Percentiles rank a stretch among this genome's conserved stretches.
Conservation (phyloP, 2,888 invertebrate species). For the Cheilosia variabilis region DNA sequence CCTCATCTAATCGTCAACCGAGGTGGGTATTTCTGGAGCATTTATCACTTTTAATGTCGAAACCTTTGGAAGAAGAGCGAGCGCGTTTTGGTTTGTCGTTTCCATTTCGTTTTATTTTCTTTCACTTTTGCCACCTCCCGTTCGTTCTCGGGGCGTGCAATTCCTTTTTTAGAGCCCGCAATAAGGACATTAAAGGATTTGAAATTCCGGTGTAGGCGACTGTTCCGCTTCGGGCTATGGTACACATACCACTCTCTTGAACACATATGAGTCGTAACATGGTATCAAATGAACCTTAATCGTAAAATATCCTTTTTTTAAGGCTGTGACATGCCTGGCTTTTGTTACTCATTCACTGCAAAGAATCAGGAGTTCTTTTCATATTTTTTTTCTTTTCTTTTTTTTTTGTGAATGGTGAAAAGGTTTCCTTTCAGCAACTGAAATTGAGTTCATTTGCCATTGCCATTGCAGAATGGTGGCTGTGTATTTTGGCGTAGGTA, state of each 20-base stretch:
- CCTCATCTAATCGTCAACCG: not conserved
- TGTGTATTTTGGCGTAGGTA: conserved; percentile 13
- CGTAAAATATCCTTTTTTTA: conserved; percentile 64
- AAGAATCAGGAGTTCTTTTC: conserved; percentile 66
- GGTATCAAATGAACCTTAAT: conserved; percentile 68
- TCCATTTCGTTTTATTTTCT: conserved; percentile 52
- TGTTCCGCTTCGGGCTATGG: conserved; percentile 40
- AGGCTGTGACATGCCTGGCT: conserved; percentile 58
- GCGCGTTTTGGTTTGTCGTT: conserved; percentile 53
- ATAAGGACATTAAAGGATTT: conserved; percentile 67
- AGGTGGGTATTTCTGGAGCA: conserved; percentile 64
- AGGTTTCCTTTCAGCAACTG: conserved; percentile 37
- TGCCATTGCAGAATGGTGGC: conserved; percentile 28
- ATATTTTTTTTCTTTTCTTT: conserved; percentile 14
- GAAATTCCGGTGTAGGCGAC: conserved; percentile 58
- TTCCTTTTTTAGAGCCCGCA: conserved; percentile 55
- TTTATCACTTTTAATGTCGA: conserved; percentile 75
- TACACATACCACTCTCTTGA: conserved; percentile 30
- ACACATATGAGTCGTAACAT: conserved; percentile 54
- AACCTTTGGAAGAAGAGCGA: conserved; percentile 65
- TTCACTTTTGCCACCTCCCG: conserved; percentile 8
- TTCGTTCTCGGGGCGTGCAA: conserved; percentile 56
- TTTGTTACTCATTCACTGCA: conserved; percentile 69
- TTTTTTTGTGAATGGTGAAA: conserved; percentile 48
- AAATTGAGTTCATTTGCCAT: conserved; percentile 54